Evolutionary conservation across 2,113 vertebrate genomes (phyloP), one percentile per base, ranked within the genome.

Genomic region (Geococcyx californianus): DNA sequence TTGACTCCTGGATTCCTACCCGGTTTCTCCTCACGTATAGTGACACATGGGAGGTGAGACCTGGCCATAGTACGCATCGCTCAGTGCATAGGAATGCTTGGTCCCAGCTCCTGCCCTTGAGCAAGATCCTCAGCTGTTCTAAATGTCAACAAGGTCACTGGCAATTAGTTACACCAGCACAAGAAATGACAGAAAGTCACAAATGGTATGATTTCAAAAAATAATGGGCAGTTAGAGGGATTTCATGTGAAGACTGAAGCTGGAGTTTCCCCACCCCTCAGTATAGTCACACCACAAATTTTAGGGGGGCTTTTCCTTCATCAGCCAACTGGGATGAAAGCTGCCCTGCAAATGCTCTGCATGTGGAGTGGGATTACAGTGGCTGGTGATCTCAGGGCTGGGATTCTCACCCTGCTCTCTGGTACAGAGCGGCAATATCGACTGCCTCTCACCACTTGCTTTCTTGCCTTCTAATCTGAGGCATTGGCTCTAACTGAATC

Each of bases 21-120:
- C 25, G 1, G 33, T 45, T 51, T 67, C 29, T 67, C 33, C 56
- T 79, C 44, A 7, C 0, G 2, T 23, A 13, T 1, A 24, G 33
- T 0, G 5, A 47, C 8, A 36, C 3, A 1, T 1, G 20, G 0
- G 34, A 44, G 55, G 45, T 6, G 34, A 75, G 45, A 59, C 16
- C 33, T 18, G n/a, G 33, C 38, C 19, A 10, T 10, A 0, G 23
- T 10, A 5, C 1, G 6, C 20, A 28, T 13, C 13, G 1, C 12
- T 36, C 60, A 16, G 68, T 3, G 24, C 45, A 29, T 49, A 55
- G 40, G 49, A 87, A 19, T 4, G 47, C 8, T 29, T 60, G 34
- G 9, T 70, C 44, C 24, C 15, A 28, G 34, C 45, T 67, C 24
- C 28, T 2, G 5, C 23, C 55, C 88, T 76, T 25, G 59, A 74